Evolutionary conservation across 2,888 invertebrate genomes (phyloP).

Genomic region (Oligia latruncula): DNA sequence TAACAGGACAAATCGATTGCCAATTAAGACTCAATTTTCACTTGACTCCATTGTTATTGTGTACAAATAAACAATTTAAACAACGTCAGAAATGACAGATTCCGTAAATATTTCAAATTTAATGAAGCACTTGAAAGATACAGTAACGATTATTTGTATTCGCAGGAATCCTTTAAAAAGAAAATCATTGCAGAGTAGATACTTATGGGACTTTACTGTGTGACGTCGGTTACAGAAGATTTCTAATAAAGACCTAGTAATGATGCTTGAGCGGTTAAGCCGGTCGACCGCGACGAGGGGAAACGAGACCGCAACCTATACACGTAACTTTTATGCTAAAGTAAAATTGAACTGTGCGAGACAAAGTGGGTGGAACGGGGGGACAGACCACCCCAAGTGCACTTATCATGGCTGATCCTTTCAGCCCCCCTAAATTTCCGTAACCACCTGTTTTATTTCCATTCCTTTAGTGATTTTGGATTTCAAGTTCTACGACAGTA

Average conservation of each 20-base stretch:
- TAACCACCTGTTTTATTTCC: constrained; percentile 54
- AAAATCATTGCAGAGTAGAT: not conserved
- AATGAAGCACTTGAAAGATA: not conserved
- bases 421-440: constrained; percentile 45
- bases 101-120: constrained; percentile 11
- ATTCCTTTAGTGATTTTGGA: constrained; percentile 33
- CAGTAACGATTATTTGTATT: not conserved
- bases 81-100: not conserved
- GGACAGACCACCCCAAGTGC: not conserved
- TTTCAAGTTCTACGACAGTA: constrained; percentile 21
- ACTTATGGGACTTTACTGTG: not conserved
- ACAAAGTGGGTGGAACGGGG: not conserved
- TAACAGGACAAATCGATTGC: constrained; percentile 1
- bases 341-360: constrained; percentile 21
- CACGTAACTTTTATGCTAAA: not conserved
- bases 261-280: not conserved
- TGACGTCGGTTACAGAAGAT: constrained; percentile 2
- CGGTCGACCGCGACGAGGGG: not conserved
- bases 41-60: not conserved
- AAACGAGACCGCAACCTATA: not conserved
- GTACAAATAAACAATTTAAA: constrained; percentile 8
- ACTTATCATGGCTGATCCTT: constrained; percentile 14
- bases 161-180: not conserved
- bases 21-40: constrained; percentile 1
- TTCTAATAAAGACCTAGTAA: constrained; percentile 9